These are phyloP conservation scores for Fragum whitleyi DNA, from an alignment of 2,888 invertebrate genomes.

Conservation along the genomic window DNA sequence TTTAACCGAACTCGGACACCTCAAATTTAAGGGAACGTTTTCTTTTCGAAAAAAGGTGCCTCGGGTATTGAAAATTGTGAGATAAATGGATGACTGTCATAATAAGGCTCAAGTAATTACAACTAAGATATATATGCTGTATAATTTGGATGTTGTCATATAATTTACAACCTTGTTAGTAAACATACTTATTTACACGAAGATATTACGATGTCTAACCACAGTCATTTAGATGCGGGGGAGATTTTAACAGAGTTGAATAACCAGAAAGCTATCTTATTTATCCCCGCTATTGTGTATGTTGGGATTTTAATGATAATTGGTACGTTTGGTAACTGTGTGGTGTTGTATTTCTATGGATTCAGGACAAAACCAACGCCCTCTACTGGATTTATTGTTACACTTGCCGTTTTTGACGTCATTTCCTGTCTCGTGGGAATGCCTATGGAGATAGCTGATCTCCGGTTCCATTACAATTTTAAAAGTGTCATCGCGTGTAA, in stretches of 20 bases:
- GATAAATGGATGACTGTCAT: too few species aligned
- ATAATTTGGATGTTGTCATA: neutral
- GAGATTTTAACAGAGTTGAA: constrained; percentile 53
- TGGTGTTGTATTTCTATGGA: constrained; percentile 72
- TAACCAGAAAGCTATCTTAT: constrained; percentile 64
- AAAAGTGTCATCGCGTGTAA: constrained; percentile 71
- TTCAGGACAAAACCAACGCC: constrained; percentile 64
- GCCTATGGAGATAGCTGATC: constrained; percentile 76
- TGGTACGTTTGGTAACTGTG: constrained; percentile 73
- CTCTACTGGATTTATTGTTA: constrained; percentile 72
- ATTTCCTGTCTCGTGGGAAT: constrained; percentile 71
- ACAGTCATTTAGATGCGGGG: constrained; percentile 13
- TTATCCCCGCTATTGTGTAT: constrained; percentile 71
- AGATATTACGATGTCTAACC: constrained; percentile 22
- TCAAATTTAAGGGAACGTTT: too few species aligned
- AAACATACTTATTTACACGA: neutral
- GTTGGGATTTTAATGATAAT: constrained; percentile 69
- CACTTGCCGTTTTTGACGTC: constrained; percentile 72
- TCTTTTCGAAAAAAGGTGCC: too few species aligned
- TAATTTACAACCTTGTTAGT: neutral
- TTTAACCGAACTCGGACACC: too few species aligned
- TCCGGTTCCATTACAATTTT: constrained; percentile 71
- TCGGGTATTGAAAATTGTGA: too few species aligned
- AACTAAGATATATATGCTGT: neutral
- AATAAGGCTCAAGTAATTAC: neutral